Evolutionary conservation across 2,113 vertebrate species (phyloP).

Genomic region (Carassius carassius): DNA sequence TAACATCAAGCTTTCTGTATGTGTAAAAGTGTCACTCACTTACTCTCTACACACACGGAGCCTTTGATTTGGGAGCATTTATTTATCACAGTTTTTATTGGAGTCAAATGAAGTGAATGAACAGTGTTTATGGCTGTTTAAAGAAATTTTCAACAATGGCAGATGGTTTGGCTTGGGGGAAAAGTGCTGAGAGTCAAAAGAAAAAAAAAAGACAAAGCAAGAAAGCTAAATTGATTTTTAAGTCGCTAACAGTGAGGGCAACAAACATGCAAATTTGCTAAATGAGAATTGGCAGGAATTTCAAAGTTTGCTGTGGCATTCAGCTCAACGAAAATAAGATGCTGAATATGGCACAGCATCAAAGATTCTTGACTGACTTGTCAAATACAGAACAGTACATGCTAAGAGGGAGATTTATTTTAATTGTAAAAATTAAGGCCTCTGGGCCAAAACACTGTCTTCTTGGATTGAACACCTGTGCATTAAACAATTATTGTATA

Average conservation of each 20-base stretch:
- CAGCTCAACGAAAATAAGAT: neutral
- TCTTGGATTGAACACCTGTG: neutral
- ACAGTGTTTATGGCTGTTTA: conserved; percentile 18
- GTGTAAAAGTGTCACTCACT: neutral
- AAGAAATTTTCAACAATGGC: conserved; percentile 15
- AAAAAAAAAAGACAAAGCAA: conserved; percentile 3
- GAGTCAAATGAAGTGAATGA: conserved; percentile 32
- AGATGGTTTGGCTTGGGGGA: conserved; percentile 10
- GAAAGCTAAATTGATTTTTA: neutral
- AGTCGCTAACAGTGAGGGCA: neutral
- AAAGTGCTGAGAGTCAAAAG: neutral
- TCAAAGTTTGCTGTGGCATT: neutral
- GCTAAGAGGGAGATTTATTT: neutral
- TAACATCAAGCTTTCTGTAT: neutral
- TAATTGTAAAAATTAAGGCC: neutral
- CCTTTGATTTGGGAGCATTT: conserved; percentile 5
- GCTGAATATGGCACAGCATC: conserved; percentile 49
- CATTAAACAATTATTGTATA: neutral
- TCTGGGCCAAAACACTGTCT: neutral
- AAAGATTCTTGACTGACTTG: conserved; percentile 20
- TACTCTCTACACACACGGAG: neutral
- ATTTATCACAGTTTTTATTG: neutral
- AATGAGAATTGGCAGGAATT: conserved; percentile 8
- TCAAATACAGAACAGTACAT: conserved; percentile 49
- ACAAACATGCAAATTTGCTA: neutral